These are phyloP conservation scores for Drosophila parvula DNA, from an alignment of 1,140 invertebrate species.

Conservation along the genomic window DNA sequence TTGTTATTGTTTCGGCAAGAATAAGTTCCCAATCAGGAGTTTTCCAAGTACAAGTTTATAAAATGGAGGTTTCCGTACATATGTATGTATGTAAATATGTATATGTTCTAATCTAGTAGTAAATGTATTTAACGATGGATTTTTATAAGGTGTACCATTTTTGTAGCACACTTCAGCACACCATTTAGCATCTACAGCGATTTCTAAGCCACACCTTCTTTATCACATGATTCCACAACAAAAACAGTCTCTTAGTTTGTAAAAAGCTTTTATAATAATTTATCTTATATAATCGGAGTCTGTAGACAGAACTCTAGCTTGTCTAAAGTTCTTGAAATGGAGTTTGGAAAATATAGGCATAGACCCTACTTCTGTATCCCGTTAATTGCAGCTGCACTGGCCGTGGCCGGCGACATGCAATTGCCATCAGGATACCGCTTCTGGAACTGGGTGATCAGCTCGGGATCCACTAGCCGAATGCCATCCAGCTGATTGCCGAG, in stretches of 20 bases:
- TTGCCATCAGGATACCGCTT: slow-evolving; percentile 96
- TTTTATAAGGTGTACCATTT: no score
- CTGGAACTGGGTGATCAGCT: slow-evolving; percentile 94
- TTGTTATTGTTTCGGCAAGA: no score
- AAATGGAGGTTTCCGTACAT: no score
- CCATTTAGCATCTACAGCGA: no score
- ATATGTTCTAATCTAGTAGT: no score
- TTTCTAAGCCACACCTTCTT: no score
- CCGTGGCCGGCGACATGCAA: slow-evolving; percentile 80
- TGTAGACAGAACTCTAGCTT: slow-evolving; percentile 1
- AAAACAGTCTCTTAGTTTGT: slow-evolving; percentile 1
- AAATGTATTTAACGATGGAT: no score
- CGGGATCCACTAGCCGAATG: slow-evolving; percentile 95
- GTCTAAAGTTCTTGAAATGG: slow-evolving; percentile 21
- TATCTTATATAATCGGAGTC: slow-evolving; percentile 30
- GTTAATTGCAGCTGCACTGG: slow-evolving; percentile 45
- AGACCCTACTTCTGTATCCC: slow-evolving; percentile 65
- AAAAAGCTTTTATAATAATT: slow-evolving; percentile 45
- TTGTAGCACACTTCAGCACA: no score
- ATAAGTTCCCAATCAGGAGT: no score
- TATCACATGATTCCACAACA: neutral
- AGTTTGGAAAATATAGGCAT: neutral
- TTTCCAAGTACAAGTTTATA: no score
- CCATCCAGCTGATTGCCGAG: slow-evolving; percentile 80
- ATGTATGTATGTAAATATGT: no score